Conservation (phyloP, 2,113 vertebrate genomes). For the Calonectris borealis region DNA sequence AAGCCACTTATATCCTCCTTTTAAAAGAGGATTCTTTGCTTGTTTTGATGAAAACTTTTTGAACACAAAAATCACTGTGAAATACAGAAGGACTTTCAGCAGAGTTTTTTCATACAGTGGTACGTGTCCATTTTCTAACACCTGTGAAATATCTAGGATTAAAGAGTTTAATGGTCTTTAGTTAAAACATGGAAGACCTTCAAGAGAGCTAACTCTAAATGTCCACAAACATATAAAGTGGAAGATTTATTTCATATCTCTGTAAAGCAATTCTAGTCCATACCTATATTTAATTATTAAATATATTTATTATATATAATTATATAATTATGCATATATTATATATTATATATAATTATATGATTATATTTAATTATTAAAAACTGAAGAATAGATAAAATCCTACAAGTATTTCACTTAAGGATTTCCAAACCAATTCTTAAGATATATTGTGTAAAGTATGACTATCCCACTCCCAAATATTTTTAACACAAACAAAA, state of each 20-base stretch:
- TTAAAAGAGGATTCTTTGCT: not conserved
- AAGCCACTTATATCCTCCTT: not conserved
- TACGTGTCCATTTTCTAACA: not conserved
- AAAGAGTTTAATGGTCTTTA: not conserved
- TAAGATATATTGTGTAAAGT: not conserved
- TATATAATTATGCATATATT: too few species aligned
- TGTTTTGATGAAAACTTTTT: not conserved
- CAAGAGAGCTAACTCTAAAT: not conserved
- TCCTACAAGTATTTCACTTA: not conserved
- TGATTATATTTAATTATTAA: not conserved
- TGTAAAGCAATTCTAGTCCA: not conserved
- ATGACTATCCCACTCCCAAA: not conserved
- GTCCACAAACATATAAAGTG: not conserved
- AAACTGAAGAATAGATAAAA: not conserved
- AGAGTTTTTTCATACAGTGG: not conserved
- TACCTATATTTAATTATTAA: not conserved
- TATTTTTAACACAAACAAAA: not conserved
- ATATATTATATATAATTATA: too few species aligned
- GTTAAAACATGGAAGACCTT: not conserved
- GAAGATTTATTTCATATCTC: not conserved
- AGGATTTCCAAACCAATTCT: not conserved
- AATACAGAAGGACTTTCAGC: not conserved
- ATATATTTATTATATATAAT: too few species aligned
- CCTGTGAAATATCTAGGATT: not conserved
- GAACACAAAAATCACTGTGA: not conserved